Evolutionary conservation across 2,113 vertebrate genomes (phyloP).

Genomic region (Odobenus rosmarus): DNA sequence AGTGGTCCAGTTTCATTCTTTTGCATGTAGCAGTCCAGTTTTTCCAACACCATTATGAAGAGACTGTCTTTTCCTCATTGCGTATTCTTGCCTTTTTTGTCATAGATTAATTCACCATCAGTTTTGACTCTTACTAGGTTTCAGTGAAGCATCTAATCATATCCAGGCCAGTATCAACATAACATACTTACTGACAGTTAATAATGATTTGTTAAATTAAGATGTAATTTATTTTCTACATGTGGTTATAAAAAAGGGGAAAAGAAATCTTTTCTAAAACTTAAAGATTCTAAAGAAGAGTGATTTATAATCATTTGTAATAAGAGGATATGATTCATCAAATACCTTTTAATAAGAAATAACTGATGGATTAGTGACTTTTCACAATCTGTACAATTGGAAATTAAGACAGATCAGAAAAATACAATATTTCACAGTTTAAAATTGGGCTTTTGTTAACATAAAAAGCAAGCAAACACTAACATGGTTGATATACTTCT

Average conservation of each 20-base stretch:
- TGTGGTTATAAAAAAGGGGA: neutral
- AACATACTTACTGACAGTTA: neutral
- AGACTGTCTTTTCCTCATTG: neutral
- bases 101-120: neutral
- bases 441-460: neutral
- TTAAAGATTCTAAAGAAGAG: neutral
- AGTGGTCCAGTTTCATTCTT: neutral
- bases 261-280: neutral
- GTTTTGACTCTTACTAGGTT: neutral
- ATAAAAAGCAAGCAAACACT: neutral
- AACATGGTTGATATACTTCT: neutral
- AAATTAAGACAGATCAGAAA: neutral
- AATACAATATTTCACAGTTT: neutral
- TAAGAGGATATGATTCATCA: neutral
- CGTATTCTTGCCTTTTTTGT: neutral
- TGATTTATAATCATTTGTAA: neutral
- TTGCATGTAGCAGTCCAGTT: neutral
- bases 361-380: conserved; percentile 46
- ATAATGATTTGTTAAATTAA: neutral
- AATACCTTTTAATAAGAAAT: neutral
- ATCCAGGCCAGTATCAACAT: neutral
- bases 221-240: neutral
- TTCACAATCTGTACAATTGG: conserved; percentile 66
- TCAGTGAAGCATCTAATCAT: neutral
- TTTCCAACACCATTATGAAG: neutral